Percentiles rank a stretch among this genome's conserved stretches.
phyloP scores from a whole-genome alignment of 2,113 vertebrate genomes.

The Xyliphius kryptos region DNA sequence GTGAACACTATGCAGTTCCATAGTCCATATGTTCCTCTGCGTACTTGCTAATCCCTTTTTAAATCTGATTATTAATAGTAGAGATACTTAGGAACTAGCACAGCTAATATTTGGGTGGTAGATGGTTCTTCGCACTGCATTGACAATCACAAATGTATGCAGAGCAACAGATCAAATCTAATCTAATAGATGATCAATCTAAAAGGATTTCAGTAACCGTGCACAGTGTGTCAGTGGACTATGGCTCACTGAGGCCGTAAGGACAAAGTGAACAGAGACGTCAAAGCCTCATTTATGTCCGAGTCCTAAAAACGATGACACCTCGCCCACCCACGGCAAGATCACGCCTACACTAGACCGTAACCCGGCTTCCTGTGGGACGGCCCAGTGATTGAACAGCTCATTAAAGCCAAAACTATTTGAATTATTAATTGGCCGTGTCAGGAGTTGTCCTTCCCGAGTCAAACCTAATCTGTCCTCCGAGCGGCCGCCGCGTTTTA shows the following conservation, averaged over 20 bases:
- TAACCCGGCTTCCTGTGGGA: conserved; percentile 78
- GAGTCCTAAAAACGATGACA: conserved; percentile 31
- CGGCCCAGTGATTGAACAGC: conserved; percentile 82
- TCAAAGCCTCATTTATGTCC: conserved; percentile 66
- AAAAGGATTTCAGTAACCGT: too few species aligned
- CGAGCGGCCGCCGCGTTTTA: conserved; percentile 54
- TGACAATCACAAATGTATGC: too few species aligned
- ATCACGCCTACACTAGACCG: conserved; percentile 65
- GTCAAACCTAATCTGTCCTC: conserved; percentile 77
- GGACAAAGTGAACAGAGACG: conserved; percentile 85
- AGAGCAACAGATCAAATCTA: too few species aligned
- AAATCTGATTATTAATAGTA: too few species aligned
- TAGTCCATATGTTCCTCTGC: too few species aligned
- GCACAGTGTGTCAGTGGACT: conserved; percentile 20
- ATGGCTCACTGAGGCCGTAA: conserved; percentile 71
- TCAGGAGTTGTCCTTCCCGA: conserved; percentile 87
- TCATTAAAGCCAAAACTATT: conserved; percentile 83
- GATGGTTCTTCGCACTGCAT: too few species aligned
- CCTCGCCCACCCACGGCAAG: conserved; percentile 36
- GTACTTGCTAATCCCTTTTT: too few species aligned
- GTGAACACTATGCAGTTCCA: too few species aligned
- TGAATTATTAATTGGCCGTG: conserved; percentile 91
- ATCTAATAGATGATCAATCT: too few species aligned
- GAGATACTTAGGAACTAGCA: too few species aligned
- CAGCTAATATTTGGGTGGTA: too few species aligned